Evolutionary conservation across 2,113 vertebrate genomes (phyloP).

Genomic region (Galeopterus variegatus): DNA sequence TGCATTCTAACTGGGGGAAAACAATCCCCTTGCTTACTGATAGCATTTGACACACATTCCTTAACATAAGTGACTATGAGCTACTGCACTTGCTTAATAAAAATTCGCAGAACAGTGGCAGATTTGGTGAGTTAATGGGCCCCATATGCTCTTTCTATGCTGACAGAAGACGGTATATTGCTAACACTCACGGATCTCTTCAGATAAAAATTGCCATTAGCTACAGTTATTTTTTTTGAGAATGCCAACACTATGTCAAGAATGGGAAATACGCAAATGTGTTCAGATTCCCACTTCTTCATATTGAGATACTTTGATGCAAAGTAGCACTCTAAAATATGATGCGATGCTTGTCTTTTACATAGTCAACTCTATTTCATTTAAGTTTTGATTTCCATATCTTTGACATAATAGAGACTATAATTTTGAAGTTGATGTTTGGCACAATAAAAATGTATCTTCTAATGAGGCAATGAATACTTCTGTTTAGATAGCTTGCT

Average conservation of each 20-base stretch:
- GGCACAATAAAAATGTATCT: background rate
- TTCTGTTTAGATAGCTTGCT: constrained; percentile 38
- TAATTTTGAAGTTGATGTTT: constrained; percentile 26
- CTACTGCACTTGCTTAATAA: constrained; percentile 80
- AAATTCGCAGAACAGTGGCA: constrained; percentile 80
- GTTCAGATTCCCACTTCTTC: constrained; percentile 62
- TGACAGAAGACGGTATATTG: constrained; percentile 79
- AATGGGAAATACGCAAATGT: constrained; percentile 67
- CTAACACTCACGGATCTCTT: constrained; percentile 75
- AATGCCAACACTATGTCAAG: constrained; percentile 70
- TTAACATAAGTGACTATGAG: constrained; percentile 80
- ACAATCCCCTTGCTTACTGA: constrained; percentile 75
- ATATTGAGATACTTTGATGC: constrained; percentile 49
- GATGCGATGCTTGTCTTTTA: constrained; percentile 12
- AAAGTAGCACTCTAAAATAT: constrained; percentile 61
- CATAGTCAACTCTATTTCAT: background rate
- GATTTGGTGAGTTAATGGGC: constrained; percentile 78
- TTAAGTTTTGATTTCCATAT: constrained; percentile 62
- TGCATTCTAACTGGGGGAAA: constrained; percentile 79
- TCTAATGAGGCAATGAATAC: constrained; percentile 32
- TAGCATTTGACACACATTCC: constrained; percentile 73
- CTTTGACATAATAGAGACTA: constrained; percentile 52
- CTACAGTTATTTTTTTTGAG: constrained; percentile 69
- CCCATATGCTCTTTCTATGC: constrained; percentile 78
- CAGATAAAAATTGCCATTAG: constrained; percentile 81